phyloP scores from a whole-genome alignment of 2,888 invertebrate genomes.

The Drosophila colorata region DNA sequence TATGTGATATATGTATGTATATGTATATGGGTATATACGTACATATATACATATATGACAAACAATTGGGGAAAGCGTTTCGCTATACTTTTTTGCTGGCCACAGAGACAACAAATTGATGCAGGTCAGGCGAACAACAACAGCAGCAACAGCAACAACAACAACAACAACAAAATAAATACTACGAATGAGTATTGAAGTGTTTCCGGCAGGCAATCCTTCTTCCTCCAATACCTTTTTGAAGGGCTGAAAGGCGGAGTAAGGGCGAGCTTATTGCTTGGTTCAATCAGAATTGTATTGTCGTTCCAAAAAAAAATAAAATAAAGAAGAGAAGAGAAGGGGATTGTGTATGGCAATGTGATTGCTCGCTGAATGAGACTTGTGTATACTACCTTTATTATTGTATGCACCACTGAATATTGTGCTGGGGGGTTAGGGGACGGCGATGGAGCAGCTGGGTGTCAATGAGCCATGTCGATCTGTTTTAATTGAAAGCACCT shows the following conservation, averaged over 20 bases:
- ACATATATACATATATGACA: conserved; percentile 33
- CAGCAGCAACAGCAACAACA: conserved; percentile 16
- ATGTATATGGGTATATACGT: neutral
- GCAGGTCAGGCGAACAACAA: conserved; percentile 43
- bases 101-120: conserved; percentile 56
- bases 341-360: conserved; percentile 31
- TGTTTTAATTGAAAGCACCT: conserved; percentile 47
- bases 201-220: conserved; percentile 54
- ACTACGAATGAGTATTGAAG: conserved; percentile 41
- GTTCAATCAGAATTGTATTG: conserved; percentile 62
- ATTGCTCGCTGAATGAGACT: conserved; percentile 26
- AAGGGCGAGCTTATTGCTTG: conserved; percentile 44
- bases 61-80: conserved; percentile 34
- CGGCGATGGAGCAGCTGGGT: conserved; percentile 7
- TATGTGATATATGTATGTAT: conserved; percentile 12
- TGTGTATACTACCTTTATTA: conserved; percentile 38
- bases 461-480: conserved; percentile 45
- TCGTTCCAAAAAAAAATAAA: conserved; percentile 13
- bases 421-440: neutral
- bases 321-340: neutral
- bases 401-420: neutral
- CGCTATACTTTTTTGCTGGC: conserved; percentile 13
- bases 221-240: conserved; percentile 5
- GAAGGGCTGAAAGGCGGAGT: neutral
- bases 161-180: conserved; percentile 44